A percentile compares a stretch with the other conserved stretches of the same genome.
phyloP scores from a whole-genome alignment of 2,113 vertebrate genomes.

The Emydocephalus ijimae region DNA sequence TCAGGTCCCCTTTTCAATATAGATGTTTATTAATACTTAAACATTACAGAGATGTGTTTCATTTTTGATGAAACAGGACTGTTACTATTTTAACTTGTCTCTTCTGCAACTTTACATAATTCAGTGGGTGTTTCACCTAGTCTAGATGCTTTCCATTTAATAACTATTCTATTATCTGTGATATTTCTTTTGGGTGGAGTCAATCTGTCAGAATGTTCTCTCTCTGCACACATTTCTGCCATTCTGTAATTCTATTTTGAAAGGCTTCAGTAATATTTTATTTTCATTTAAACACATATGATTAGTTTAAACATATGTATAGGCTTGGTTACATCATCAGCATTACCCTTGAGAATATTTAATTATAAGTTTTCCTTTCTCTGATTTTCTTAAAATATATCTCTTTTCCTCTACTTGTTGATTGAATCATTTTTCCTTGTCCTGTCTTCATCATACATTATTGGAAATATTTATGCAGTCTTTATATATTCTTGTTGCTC shows the following conservation, averaged over 20 bases:
- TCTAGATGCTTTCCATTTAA: neutral
- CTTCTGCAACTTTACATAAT: neutral
- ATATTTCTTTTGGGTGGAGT: neutral
- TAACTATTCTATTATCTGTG: neutral
- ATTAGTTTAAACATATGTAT: neutral
- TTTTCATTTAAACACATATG: neutral
- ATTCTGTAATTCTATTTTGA: neutral
- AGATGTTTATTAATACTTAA: neutral
- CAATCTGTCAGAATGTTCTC: neutral
- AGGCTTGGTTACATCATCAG: neutral
- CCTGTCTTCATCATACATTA: neutral
- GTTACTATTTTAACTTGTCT: neutral
- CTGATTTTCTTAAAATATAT: neutral
- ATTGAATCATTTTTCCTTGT: neutral
- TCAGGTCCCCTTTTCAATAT: neutral
- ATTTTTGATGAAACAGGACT: neutral
- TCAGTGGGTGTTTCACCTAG: neutral
- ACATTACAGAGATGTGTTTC: neutral
- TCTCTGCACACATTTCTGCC: neutral
- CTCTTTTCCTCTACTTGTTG: neutral
- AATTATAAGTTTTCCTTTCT: neutral
- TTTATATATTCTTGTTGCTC: neutral
- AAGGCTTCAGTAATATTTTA: neutral
- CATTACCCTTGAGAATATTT: neutral
- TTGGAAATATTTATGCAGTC: neutral